Evolutionary conservation across 2,797 vertebrate species (phyloP).

Genomic region (Pseudochromis fuscus): DNA sequence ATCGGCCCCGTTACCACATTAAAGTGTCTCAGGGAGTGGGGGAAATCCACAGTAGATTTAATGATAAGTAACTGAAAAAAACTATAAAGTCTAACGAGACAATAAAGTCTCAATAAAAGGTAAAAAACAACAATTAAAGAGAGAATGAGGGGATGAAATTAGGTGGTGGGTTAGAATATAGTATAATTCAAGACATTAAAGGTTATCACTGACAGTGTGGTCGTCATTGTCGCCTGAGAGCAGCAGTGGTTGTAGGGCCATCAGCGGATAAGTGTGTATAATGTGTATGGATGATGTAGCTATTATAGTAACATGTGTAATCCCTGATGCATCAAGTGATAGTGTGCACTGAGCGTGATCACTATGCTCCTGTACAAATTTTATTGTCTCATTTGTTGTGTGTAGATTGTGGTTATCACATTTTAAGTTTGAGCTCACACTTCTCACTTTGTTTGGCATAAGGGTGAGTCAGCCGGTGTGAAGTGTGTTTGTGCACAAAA

Average conservation of each 20-base stretch:
- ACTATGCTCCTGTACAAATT: too few species aligned
- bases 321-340: too few species aligned
- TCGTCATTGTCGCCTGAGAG: too few species aligned
- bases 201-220: too few species aligned
- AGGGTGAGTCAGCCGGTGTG: too few species aligned
- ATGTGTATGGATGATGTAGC: neutral
- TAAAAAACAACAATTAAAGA: neutral
- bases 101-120: neutral
- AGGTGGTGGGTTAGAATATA: neutral
- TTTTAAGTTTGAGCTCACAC: too few species aligned
- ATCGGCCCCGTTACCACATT: slow-evolving; percentile 12
- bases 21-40: neutral
- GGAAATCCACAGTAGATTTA: neutral
- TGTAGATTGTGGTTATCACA: too few species aligned
- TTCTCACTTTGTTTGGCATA: too few species aligned
- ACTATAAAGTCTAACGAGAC: neutral
- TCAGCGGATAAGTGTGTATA: neutral
- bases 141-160: neutral
- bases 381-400: too few species aligned
- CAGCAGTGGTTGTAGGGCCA: neutral
- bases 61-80: slow-evolving; percentile 1
- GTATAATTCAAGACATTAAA: too few species aligned
- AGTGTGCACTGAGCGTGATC: neutral
- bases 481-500: too few species aligned
- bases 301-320: neutral